phyloP scores from a whole-genome alignment of 2,888 invertebrate species.

The Saturnia pavonia region DNA sequence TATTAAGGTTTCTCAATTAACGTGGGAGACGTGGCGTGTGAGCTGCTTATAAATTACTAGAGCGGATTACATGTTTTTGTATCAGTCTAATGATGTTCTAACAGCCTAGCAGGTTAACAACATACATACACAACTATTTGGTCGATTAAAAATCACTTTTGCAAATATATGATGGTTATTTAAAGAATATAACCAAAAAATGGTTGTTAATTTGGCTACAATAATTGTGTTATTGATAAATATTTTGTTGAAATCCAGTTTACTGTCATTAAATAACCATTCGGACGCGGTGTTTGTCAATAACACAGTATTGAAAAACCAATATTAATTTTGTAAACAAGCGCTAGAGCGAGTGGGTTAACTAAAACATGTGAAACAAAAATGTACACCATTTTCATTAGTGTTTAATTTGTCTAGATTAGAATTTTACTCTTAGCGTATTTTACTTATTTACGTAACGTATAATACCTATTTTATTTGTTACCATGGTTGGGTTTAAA shows the following conservation, averaged over 20 bases:
- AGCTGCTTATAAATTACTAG: too few relatives aligned
- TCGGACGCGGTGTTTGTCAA: neutral
- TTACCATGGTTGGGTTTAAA: neutral
- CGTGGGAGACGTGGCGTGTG: too few relatives aligned
- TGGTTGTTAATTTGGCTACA: neutral
- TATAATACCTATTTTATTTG: neutral
- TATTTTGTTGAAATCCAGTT: neutral
- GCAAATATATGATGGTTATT: too few relatives aligned
- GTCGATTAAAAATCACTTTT: too few relatives aligned
- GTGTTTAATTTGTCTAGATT: slow-evolving; percentile 1
- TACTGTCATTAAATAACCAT: neutral
- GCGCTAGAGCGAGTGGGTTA: neutral
- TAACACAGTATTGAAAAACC: neutral
- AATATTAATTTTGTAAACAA: neutral
- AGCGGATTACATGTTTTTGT: too few relatives aligned
- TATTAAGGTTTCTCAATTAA: too few relatives aligned
- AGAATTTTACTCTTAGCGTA: slow-evolving; percentile 24
- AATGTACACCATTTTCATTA: neutral
- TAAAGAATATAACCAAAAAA: neutral
- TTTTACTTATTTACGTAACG: slow-evolving; percentile 15
- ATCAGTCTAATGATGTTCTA: too few relatives aligned
- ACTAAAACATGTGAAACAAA: neutral
- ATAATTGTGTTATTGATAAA: neutral
- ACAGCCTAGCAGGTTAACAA: too few relatives aligned
- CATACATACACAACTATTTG: too few relatives aligned